Evolutionary conservation across 2,888 invertebrate species (phyloP), one percentile per base, ranked within the genome.

Genomic region (Phengaris arion): DNA sequence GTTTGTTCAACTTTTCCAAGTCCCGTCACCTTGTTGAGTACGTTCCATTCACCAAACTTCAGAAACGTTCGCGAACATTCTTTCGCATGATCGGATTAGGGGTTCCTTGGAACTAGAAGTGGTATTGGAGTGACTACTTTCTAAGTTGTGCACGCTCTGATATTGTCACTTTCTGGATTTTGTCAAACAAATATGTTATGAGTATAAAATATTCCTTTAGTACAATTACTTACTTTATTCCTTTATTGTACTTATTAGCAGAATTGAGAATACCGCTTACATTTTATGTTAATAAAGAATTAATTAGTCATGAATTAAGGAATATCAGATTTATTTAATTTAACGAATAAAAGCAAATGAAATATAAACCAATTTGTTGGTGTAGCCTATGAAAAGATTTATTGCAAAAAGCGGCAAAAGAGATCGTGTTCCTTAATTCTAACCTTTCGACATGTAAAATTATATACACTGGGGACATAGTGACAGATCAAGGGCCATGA

Each of bases 81-180:
- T 87, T 89, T 88, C 87, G 81, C 86, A 82, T 86, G 88, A 90
- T 87, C 91, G 91, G 88, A 91, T 92, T 92, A 92, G 88, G 86
- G 88, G 87, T 89, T 89, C 86, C 85, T 85, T 84, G 79, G 83
- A 87, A 89, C 88, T 87, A 87, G 85, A 83, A 90, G 90, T 86
- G 84, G 86, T 87, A 86, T 89, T 89, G 85, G 84, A 83, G 80
- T 80, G 84, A 83, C 80, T 80, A 79, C 77, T 81, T 82, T 79
- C 80, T 79, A 85, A 89, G 83, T 89, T 88, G 81, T 83, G 15
- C 83, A 84, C 83, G 82, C 80, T 10, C 59, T 82, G 80, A 84
- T 83, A 88, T 90, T 90, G 89, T 91, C 87, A 83, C 81, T 85
- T 79, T 75, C 76, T 48, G 5, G 35, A 64, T 35, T 64, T 64